Percentiles rank a stretch among this genome's conserved stretches.
Evolutionary conservation across 1,140 invertebrate species (phyloP).

Genomic region (Thrips palmi): DNA sequence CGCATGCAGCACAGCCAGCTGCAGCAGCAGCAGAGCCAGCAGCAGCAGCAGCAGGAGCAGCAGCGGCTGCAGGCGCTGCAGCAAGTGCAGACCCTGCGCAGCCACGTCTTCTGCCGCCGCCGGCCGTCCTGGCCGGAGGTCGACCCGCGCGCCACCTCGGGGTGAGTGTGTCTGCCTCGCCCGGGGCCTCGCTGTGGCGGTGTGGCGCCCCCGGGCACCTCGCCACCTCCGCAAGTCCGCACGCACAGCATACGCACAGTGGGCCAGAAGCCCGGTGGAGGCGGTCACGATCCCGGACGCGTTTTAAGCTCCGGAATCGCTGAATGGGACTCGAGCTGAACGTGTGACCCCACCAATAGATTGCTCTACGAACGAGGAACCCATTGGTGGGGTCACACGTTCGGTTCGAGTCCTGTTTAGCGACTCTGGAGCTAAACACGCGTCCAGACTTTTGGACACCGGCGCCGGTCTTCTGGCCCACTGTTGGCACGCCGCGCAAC

Average conservation of each 20-base stretch:
- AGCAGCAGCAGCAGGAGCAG: too few relatives aligned
- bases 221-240: neutral
- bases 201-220: too few relatives aligned
- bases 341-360: too few relatives aligned
- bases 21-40: constrained; percentile 33
- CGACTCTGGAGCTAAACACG: too few relatives aligned
- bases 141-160: constrained; percentile 56
- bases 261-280: neutral
- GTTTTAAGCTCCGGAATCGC: neutral
- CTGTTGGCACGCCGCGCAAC: too few relatives aligned
- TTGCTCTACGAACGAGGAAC: too few relatives aligned
- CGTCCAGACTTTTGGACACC: too few relatives aligned
- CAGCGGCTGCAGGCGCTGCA: neutral
- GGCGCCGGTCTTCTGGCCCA: too few relatives aligned
- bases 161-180: too few relatives aligned
- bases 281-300: neutral
- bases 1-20: constrained; percentile 22
- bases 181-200: neutral
- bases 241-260: neutral
- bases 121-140: constrained; percentile 63
- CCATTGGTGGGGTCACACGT: too few relatives aligned
- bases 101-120: constrained; percentile 47
- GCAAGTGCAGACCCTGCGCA: neutral
- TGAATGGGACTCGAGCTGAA: neutral
- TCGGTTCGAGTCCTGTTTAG: too few relatives aligned